These are phyloP conservation scores for Temnothorax ravouxi DNA, from an alignment of 2,888 invertebrate species.

Conservation along the genomic window DNA sequence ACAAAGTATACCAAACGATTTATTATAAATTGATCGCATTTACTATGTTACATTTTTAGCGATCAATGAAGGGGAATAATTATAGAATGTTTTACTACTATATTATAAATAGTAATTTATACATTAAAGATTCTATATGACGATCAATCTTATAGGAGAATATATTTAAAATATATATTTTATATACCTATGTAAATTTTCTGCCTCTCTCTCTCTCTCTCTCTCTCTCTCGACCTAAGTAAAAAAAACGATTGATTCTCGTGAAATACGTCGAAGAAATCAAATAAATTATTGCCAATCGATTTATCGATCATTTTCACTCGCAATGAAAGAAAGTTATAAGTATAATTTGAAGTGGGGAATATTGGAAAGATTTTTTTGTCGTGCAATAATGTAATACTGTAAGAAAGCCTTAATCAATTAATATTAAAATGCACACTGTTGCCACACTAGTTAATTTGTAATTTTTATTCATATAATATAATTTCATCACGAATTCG, in stretches of 20 bases:
- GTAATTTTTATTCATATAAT: background rate
- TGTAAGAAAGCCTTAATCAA: constrained; percentile 10
- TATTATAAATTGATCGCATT: constrained; percentile 12
- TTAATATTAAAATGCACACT: constrained; percentile 43
- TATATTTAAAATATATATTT: constrained; percentile 42
- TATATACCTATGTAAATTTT: constrained; percentile 8
- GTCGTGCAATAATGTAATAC: constrained; percentile 36
- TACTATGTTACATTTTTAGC: constrained; percentile 12
- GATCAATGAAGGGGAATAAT: constrained; percentile 11
- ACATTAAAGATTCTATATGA: constrained; percentile 32
- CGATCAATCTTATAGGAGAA: constrained; percentile 38
- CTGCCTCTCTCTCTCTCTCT: background rate
- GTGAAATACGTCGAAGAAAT: background rate
- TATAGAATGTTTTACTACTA: constrained; percentile 25
- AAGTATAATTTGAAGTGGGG: constrained; percentile 4
- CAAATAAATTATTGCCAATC: constrained; percentile 26
- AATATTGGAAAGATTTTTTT: constrained; percentile 15
- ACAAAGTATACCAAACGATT: background rate
- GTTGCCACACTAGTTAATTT: constrained; percentile 13
- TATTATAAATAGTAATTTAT: constrained; percentile 74
- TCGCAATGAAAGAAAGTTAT: background rate
- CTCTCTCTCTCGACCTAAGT: background rate
- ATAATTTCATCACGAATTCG: constrained; percentile 9
- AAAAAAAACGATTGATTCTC: background rate
- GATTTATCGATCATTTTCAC: background rate